These are phyloP conservation scores for Drosophila lowei DNA, from an alignment of 1,140 invertebrate species.

Conservation along the genomic window DNA sequence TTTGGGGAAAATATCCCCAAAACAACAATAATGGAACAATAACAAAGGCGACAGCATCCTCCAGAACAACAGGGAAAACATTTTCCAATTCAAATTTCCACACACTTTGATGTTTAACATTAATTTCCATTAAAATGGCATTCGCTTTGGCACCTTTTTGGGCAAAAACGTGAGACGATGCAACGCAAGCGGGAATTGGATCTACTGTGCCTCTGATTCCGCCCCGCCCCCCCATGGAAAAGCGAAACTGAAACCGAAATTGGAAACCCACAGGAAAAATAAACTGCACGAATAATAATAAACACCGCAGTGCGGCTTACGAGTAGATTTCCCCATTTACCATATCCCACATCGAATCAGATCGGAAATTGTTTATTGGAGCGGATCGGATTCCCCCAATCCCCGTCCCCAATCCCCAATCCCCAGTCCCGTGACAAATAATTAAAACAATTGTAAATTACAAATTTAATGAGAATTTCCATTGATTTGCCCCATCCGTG, in stretches of 20 bases:
- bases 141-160: constrained; percentile 24
- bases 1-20: constrained; percentile 5
- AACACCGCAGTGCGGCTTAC: background rate
- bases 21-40: background rate
- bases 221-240: too few relatives aligned
- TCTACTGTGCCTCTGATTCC: too few relatives aligned
- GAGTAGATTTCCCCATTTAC: background rate
- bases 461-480: constrained; percentile 41
- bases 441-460: constrained; percentile 47
- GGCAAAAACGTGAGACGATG: constrained; percentile 10
- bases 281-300: constrained; percentile 6
- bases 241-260: constrained; percentile 8
- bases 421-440: constrained; percentile 3
- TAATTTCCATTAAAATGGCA: constrained; percentile 69
- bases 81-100: constrained; percentile 61
- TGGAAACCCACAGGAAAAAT: background rate
- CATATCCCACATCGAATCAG: constrained; percentile 20
- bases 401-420: background rate
- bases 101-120: constrained; percentile 54
- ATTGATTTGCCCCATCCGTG: constrained; percentile 3
- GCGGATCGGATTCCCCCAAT: background rate
- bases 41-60: background rate
- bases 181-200: constrained; percentile 32
- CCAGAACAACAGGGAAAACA: background rate
- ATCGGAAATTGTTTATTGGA: constrained; percentile 8